Base-by-base conservation (phyloP, 2,888 invertebrate species). In the Petrolisthes cinctipes region DNA sequence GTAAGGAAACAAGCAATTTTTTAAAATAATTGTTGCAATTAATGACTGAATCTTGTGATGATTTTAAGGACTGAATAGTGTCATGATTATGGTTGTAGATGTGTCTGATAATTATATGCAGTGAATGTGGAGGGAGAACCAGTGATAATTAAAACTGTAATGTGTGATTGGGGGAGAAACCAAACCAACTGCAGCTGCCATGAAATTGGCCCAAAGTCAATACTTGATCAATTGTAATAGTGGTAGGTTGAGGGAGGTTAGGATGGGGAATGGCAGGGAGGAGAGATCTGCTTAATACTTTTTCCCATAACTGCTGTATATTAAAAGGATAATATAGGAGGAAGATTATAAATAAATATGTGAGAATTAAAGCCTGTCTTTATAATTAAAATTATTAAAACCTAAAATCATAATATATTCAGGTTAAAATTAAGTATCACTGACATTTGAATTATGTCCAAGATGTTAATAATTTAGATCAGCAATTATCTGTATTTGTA, bases 261-360 rank as follows among this genome's bases (percentile, higher is more conserved):
- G 11, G 20, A 20, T 17, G 7, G 20, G 71, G 71, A n/a, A n/a
- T n/a, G 71, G 71, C 6, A 14, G 20, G 71, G 71, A 20, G 6
- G 20, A 20, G 71, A 71, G 71, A 71, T 71, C 71, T n/a, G 71
- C 71, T n/a, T 71, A 71, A 71, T 71, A 71, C 71, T 20, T 71
- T 71, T 71, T 71, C 14, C 71, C 71, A 71, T 17, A n/a, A 71
- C 14, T 71, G 71, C 6, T n/a, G 71, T 71, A n/a, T 7, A 7
- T 71, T n/a, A 7, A n/a, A 71, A 20, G 71, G 20, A n/a, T n/a
- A 71, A n/a, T 71, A 17, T 71, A 14, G 7, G 20, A n/a, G 71
- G 20, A n/a, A n/a, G 20, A 71, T 61, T n/a, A n/a, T n/a, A 71
- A 71, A 71, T 71, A 71, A 71, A 71, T 71, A 71, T 71, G 71